Percentiles rank a stretch among this genome's conserved stretches.
These are phyloP conservation scores for Polypterus bichir DNA, from an alignment of 2,113 vertebrate species.

Conservation along the genomic window DNA sequence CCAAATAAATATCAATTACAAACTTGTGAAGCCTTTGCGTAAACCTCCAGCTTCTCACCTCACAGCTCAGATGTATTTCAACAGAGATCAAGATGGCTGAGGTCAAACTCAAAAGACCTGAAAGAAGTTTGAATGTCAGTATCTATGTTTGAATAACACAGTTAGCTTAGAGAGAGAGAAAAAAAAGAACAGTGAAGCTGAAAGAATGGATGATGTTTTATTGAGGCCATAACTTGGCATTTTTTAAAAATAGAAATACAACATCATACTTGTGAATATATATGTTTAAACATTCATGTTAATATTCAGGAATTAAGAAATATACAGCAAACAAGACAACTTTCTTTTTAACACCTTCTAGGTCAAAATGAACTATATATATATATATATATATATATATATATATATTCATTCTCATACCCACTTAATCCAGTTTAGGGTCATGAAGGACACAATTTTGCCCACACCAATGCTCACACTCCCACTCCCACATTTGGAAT, in stretches of 20 bases:
- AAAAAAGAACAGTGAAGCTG: too few species aligned
- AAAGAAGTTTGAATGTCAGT: neutral
- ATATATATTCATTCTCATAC: neutral
- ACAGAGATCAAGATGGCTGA: constrained; percentile 25
- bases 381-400: constrained; percentile 2
- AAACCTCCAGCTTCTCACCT: constrained; percentile 28
- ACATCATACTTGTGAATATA: neutral
- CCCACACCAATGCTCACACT: too few species aligned
- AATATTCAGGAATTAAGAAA: too few species aligned
- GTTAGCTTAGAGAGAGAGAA: too few species aligned
- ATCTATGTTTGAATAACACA: too few species aligned
- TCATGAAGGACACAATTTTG: too few species aligned
- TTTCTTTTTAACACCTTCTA: too few species aligned
- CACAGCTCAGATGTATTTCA: constrained; percentile 21
- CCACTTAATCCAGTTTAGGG: too few species aligned
- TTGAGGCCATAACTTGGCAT: too few species aligned
- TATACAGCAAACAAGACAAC: too few species aligned
- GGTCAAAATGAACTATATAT: constrained; percentile 11
- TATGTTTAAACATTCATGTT: constrained; percentile 6
- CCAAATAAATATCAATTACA: constrained; percentile 38
- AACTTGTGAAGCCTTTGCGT: constrained; percentile 18
- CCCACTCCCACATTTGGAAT: too few species aligned
- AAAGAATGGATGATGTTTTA: too few species aligned
- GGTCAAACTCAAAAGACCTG: constrained; percentile 32
- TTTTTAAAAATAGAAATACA: neutral